Evolutionary conservation across 2,888 invertebrate genomes (phyloP), one percentile per base, ranked within the genome.

Genomic region (Blera fallax): DNA sequence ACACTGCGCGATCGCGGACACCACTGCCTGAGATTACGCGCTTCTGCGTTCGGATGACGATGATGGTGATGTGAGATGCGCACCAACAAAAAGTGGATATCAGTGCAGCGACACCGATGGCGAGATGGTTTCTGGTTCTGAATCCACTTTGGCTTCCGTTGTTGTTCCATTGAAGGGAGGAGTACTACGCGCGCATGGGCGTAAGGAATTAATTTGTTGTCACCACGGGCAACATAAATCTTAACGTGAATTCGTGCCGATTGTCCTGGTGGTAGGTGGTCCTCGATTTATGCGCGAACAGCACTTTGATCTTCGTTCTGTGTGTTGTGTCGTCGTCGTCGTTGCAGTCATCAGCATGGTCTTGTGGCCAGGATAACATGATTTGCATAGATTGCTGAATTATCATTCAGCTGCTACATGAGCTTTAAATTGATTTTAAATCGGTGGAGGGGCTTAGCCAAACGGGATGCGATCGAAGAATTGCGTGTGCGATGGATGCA

Each of bases 121-220:
- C 29, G 80, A 72, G 85, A 80, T 82, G 70, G 77, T 65, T 72
- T 70, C 56, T 64, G 72, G 18, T 79, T 64, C 67, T 60, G 43
- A 27, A 45, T 70, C 32, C 72, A 65, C 78, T 73, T 84, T 73
- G 52, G 79, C 79, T 74, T 84, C 84, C 48, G 72, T 83, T 78
- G 73, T 79, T 32, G n/a, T n/a, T 34, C 43, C 60, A 45, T 27
- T 34, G 50, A 27, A 10, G 37, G 40, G 34, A 2, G 40, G 34
- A 2, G 27, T 52, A 32, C 58, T 70, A 37, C 10, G 78, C 70
- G 79, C 72, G 70, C 79, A 73, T 79, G 87, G 79, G 87, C 87
- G 87, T 87, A 88, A 89, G 89, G 91, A 91, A 91, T 91, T 91
- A 91, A 91, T 91, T 91, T 91, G 91, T 91, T 91, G 91, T 90